Conservation (phyloP, 2,113 vertebrate genomes). For the Neopipo cinnamomea region DNA sequence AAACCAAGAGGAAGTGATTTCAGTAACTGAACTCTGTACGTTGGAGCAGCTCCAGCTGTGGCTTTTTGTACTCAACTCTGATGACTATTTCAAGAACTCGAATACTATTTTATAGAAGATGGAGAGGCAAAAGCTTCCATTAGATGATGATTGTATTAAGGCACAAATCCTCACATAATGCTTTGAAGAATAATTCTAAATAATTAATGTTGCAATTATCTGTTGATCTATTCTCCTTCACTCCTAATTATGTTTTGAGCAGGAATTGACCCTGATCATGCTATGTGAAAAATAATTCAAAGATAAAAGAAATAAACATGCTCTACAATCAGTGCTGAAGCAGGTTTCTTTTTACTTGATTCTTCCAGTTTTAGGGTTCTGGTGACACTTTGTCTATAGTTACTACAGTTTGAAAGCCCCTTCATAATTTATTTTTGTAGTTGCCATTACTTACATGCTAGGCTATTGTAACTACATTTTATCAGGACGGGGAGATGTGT, state of each 20-base stretch:
- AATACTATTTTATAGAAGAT: background rate
- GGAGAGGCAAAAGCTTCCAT: background rate
- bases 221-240: background rate
- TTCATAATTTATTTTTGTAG: background rate
- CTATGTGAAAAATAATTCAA: background rate
- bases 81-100: background rate
- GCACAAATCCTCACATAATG: background rate
- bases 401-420: background rate
- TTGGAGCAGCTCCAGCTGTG: background rate
- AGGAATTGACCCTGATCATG: background rate
- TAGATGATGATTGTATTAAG: background rate
- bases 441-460: background rate
- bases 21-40: background rate
- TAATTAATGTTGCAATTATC: background rate
- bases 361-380: background rate
- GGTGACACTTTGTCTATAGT: background rate
- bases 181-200: background rate
- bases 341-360: background rate
- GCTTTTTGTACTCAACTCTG: background rate
- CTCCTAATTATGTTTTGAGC: background rate
- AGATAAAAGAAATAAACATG: background rate
- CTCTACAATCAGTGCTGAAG: background rate
- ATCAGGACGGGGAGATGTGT: background rate
- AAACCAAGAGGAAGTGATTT: slow-evolving; percentile 4
- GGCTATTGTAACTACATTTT: background rate